phyloP scores from a whole-genome alignment of 2,113 vertebrate species.

The Morphnarchus princeps region DNA sequence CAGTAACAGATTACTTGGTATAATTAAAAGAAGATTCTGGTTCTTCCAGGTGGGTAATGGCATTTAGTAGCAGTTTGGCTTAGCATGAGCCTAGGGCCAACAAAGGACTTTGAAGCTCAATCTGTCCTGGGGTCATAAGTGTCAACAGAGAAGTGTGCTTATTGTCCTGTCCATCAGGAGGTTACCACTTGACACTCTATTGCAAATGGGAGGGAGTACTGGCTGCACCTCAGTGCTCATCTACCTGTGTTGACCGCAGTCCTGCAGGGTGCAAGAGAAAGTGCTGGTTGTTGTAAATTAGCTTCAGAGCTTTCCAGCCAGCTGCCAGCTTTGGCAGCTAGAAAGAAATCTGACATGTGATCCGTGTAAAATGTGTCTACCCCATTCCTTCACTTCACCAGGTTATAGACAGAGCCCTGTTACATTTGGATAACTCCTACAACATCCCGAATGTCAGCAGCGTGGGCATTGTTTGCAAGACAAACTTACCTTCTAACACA shows the following conservation, averaged over 20 bases:
- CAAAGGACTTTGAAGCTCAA: not conserved
- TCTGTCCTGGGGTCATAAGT: not conserved
- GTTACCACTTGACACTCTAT: not conserved
- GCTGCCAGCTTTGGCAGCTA: not conserved
- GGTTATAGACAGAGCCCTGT: slow-evolving; percentile 88
- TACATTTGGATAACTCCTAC: slow-evolving; percentile 95
- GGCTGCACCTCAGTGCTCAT: not conserved
- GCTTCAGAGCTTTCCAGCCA: not conserved
- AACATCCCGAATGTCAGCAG: slow-evolving; percentile 85
- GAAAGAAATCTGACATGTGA: not conserved
- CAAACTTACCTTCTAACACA: slow-evolving; percentile 92
- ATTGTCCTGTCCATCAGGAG: not conserved
- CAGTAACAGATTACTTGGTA: not conserved
- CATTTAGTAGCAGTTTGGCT: not conserved
- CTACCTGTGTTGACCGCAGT: not conserved
- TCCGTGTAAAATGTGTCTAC: not conserved
- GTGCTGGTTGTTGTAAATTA: not conserved
- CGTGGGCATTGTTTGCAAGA: slow-evolving; percentile 84
- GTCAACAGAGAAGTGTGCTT: not conserved
- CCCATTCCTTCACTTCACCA: slow-evolving; percentile 45
- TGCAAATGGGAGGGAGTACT: not conserved
- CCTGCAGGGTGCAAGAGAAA: not conserved
- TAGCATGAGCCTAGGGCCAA: not conserved
- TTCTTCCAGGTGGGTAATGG: not conserved
- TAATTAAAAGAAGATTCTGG: not conserved